Evolutionary conservation across 2,888 invertebrate genomes (phyloP).

Genomic region (Clunio marinus): DNA sequence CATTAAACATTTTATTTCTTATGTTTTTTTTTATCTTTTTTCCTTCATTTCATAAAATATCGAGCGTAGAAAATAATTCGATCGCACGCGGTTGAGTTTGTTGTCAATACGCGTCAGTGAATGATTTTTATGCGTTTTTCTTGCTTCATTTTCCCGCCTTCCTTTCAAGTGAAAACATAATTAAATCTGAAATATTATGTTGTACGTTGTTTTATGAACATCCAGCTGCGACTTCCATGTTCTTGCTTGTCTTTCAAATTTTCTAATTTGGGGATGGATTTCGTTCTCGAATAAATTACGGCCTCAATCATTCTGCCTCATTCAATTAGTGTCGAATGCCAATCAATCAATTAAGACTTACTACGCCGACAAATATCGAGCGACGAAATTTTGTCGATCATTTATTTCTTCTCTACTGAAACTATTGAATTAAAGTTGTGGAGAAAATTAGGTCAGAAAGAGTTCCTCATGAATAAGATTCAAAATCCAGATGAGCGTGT

Average conservation of each 20-base stretch:
- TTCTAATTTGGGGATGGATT: background rate
- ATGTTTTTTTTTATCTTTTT: background rate
- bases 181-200: slow-evolving; percentile 7
- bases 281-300: background rate
- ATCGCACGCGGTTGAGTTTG: too few species aligned
- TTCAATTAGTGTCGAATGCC: slow-evolving; percentile 17
- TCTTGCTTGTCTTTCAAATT: background rate
- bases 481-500: too few species aligned
- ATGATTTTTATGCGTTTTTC: slow-evolving; percentile 10
- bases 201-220: background rate
- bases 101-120: too few species aligned
- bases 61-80: background rate
- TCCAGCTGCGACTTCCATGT: background rate
- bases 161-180: background rate
- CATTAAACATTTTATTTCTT: slow-evolving; percentile 35
- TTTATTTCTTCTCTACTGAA: too few species aligned
- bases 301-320: background rate
- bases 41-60: background rate
- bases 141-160: background rate
- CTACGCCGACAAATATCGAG: too few species aligned
- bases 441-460: background rate
- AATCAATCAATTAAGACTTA: slow-evolving; percentile 20
- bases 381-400: too few species aligned
- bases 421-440: too few species aligned
- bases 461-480: too few species aligned